phyloP scores from a whole-genome alignment of 2,888 invertebrate species.

The Heliconius erato region DNA sequence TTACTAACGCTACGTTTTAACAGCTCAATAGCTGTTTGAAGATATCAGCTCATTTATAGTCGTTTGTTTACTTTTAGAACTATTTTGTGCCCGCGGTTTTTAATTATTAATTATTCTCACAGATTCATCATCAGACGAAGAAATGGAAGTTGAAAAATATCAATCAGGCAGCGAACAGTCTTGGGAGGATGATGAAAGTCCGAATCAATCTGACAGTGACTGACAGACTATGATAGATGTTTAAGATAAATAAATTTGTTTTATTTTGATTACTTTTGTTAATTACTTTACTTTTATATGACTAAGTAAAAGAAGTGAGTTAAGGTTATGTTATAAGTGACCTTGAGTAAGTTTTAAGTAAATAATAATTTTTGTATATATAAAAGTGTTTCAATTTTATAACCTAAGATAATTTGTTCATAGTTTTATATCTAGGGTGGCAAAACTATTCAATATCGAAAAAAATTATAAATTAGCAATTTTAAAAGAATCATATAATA shows the following conservation, averaged over 20 bases:
- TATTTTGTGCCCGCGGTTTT: too few relatives aligned
- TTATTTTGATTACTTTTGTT: neutral
- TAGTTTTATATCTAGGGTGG: too few relatives aligned
- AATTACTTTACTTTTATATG: neutral
- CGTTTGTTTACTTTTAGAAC: too few relatives aligned
- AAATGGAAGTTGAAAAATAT: slow-evolving; percentile 69
- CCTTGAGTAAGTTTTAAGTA: neutral
- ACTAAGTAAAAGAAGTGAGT: neutral
- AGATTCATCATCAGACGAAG: slow-evolving; percentile 79
- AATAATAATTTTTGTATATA: neutral
- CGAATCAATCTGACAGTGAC: slow-evolving; percentile 12
- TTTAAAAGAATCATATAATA: too few relatives aligned
- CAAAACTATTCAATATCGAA: too few relatives aligned
- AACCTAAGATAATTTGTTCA: too few relatives aligned
- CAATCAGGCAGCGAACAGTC: slow-evolving; percentile 71
- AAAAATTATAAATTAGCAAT: too few relatives aligned
- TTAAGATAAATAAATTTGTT: slow-evolving; percentile 2
- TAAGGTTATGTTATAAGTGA: too few relatives aligned
- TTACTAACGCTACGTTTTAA: too few relatives aligned
- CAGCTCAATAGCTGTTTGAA: too few relatives aligned
- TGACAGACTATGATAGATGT: slow-evolving; percentile 11
- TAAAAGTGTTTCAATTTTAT: neutral
- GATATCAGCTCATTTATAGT: too few relatives aligned
- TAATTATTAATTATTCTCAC: slow-evolving; percentile 29
- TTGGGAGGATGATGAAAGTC: slow-evolving; percentile 63